Evolutionary conservation across 2,797 vertebrate genomes (phyloP), one percentile per base, ranked within the genome.

Genomic region (Aulostomus chinensis): DNA sequence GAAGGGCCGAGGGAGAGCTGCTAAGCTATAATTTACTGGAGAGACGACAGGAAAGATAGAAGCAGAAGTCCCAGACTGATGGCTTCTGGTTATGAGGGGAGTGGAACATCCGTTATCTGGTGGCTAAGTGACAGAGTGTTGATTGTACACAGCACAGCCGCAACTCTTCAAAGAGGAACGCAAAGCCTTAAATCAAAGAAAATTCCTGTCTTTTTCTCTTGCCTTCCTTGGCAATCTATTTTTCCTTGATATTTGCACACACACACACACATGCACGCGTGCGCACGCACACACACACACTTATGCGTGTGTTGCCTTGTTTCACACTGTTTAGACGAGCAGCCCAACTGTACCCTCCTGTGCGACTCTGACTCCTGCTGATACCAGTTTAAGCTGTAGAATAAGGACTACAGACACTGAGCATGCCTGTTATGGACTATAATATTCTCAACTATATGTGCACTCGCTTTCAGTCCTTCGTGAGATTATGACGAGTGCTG

Each of bases 1-100:
- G n/a, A n/a, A n/a, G n/a, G n/a, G n/a, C n/a, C n/a, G n/a, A n/a
- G n/a, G n/a, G n/a, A n/a, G 71, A 81, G 80, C 52, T 70, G 73
- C 83, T 83, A 75, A 78, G 81, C 79, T 84, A 84, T 89, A 89
- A 91, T 90, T 89, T 87, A 90, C 86, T 87, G 81, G 87, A 76
- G 76, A 81, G 86, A 83, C 73, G 82, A 86, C 80, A 85, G 85
- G 72, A 74, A 82, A 78, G 78, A 86, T 86, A 80, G 73, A 81
- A 73, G 83, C 79, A 80, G 81, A 83, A 86, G 76, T 81, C 75
- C 58, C 84, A 86, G 84, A 88, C 85, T 81, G 88, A 91, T 90
- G 71, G 86, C 79, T 90, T 68, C 73, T 88, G 86, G 88, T 88
- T 91, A 89, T 88, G 88, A 86, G 73, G 70, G 74, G 80, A 88